Base-by-base conservation (phyloP, 2,113 vertebrate genomes). In the Rhynchomys soricoides region DNA sequence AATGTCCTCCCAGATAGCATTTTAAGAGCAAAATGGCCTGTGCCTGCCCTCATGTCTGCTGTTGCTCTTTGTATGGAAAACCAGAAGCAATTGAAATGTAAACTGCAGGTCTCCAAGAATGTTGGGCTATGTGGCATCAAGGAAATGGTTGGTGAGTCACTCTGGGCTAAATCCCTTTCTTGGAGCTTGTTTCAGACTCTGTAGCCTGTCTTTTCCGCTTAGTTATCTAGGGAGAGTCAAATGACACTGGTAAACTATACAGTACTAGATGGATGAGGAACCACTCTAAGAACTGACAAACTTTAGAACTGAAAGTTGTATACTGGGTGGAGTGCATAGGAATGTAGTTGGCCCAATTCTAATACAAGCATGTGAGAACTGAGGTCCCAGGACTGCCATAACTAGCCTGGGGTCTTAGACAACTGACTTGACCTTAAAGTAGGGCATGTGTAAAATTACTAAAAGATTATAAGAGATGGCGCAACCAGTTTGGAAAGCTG, bases 51-150 rank as follows among this genome's bases (percentile, higher is more conserved):
- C 83, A 90, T 89, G 74, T 95, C n/a, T 95, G 88, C 37, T 81
- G 2, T 81, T 96, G 86, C 57, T 66, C 74, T 96, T n/a, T 91
- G 95, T 95, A 77, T 93, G 77, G 90, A 71, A 96, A 96, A 91
- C 55, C 89, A 93, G 94, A 97, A 97, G 31, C 73, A 86, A 75
- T 24, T 45, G 95, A 86, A 96, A 98, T 95, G 94, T 91, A 70
- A 82, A 86, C 50, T 71, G 77, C 50, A 74, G 68, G 21, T 75
- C 90, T 93, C 89, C 31, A 79, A 93, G 95, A 97, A 96, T 95
- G 83, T 92, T 74, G 26, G 50, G 90, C 85, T 88, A 87, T 4
- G 26, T n/a, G 96, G 83, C 57, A 77, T 86, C 73, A 73, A 77
- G 85, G 78, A 91, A 95, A 94, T 1, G 17, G 37, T 62, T 93